These are phyloP conservation scores for Lydus trimaculatus DNA, from an alignment of 2,888 invertebrate genomes.

Conservation along the genomic window DNA sequence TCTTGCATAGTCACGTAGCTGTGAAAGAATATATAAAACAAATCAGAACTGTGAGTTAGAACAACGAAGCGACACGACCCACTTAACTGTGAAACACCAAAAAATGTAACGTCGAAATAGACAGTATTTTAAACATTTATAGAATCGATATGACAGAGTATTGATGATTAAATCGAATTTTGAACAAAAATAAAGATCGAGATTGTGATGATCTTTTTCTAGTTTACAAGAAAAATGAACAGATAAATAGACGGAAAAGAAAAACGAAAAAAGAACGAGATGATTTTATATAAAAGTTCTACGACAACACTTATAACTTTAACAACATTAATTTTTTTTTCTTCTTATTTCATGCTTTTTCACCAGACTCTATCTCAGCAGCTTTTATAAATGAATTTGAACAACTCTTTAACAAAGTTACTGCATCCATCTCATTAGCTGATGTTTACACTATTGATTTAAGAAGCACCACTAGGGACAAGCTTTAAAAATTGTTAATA, in stretches of 20 bases:
- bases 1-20: no score
- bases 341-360: not conserved
- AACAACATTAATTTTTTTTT: not conserved
- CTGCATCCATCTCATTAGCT: not conserved
- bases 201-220: not conserved
- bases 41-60: no score
- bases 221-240: not conserved
- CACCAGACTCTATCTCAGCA: not conserved
- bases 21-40: no score
- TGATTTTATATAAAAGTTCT: conserved; percentile 1
- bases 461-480: not conserved
- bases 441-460: conserved; percentile 4
- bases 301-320: conserved; percentile 1
- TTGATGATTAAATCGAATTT: no score
- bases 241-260: not conserved
- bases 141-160: not conserved
- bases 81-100: no score
- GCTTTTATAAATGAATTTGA: conserved; percentile 7
- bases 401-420: not conserved
- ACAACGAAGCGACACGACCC: no score
- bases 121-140: not conserved
- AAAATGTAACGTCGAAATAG: no score
- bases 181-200: not conserved
- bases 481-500: not conserved
- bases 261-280: not conserved